These are phyloP conservation scores for Meles meles DNA, from an alignment of 2,113 vertebrate genomes.

Conservation along the genomic window DNA sequence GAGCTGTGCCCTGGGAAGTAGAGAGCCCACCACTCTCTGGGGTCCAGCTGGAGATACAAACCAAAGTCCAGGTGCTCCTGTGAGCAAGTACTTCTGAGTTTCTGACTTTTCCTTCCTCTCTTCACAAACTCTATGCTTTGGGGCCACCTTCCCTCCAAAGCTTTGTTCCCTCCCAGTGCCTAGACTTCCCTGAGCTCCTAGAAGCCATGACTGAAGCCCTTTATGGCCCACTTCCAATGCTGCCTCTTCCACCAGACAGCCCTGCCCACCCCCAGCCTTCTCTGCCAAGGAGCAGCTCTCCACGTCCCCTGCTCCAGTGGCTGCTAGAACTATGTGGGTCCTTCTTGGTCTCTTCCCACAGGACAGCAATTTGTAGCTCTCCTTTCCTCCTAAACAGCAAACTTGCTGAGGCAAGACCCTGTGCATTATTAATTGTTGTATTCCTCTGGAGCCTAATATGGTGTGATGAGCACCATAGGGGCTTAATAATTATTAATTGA, in stretches of 20 bases:
- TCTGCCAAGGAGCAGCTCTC: neutral
- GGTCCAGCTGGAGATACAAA: neutral
- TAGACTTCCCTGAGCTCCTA: neutral
- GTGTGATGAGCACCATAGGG: neutral
- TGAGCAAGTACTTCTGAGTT: neutral
- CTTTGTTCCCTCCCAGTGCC: neutral
- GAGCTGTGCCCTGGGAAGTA: neutral
- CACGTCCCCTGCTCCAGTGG: neutral
- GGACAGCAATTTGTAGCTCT: neutral
- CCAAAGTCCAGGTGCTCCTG: neutral
- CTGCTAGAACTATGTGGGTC: fast-evolving
- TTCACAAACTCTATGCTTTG: neutral
- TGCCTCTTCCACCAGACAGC: neutral
- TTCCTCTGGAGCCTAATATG: neutral
- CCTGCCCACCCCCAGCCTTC: too few species aligned
- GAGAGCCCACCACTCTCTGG: too few species aligned
- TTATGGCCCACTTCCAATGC: neutral
- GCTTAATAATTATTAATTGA: neutral
- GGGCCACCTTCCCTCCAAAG: neutral
- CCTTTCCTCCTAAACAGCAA: neutral
- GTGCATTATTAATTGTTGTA: neutral
- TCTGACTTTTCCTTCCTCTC: neutral
- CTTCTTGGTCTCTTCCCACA: neutral
- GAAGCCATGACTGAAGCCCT: neutral
- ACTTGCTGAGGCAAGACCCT: neutral